Conservation (phyloP, 2,797 vertebrate species). For the Lycodopsis pacificus region DNA sequence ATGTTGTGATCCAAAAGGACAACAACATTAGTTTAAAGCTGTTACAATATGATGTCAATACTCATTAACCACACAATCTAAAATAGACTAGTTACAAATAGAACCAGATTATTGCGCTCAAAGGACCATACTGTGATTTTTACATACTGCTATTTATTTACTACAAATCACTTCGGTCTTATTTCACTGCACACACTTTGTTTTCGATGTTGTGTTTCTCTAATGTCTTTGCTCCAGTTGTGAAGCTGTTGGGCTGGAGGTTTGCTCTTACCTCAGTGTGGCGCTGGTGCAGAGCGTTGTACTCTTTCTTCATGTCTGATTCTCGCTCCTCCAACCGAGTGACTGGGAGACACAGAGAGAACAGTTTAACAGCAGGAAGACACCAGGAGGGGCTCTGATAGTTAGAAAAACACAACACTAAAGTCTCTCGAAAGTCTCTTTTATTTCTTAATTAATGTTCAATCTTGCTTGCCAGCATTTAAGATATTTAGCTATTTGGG, state of each 20-base stretch:
- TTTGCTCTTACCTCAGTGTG: slow-evolving; percentile 92
- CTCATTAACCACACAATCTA: not conserved
- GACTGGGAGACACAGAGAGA: slow-evolving; percentile 81
- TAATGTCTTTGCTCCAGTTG: too few relatives aligned
- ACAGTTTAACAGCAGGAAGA: not conserved
- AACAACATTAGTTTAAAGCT: not conserved
- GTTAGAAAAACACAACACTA: not conserved
- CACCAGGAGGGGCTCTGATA: not conserved
- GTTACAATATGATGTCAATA: not conserved
- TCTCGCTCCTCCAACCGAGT: slow-evolving; percentile 96
- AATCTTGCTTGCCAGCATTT: not conserved
- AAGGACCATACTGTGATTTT: not conserved
- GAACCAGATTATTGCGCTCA: not conserved
- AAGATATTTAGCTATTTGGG: not conserved
- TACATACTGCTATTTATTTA: not conserved
- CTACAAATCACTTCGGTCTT: not conserved
- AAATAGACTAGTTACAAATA: not conserved
- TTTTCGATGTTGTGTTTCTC: not conserved
- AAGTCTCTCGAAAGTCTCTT: too few relatives aligned
- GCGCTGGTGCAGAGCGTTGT: slow-evolving; percentile 96
- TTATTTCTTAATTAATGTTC: not conserved
- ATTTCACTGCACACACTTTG: not conserved
- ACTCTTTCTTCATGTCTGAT: slow-evolving; percentile 98
- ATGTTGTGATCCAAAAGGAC: not conserved
- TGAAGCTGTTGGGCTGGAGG: not conserved